These are phyloP conservation scores for Zaprionus capensis DNA, from an alignment of 1,140 invertebrate genomes.

Conservation along the genomic window DNA sequence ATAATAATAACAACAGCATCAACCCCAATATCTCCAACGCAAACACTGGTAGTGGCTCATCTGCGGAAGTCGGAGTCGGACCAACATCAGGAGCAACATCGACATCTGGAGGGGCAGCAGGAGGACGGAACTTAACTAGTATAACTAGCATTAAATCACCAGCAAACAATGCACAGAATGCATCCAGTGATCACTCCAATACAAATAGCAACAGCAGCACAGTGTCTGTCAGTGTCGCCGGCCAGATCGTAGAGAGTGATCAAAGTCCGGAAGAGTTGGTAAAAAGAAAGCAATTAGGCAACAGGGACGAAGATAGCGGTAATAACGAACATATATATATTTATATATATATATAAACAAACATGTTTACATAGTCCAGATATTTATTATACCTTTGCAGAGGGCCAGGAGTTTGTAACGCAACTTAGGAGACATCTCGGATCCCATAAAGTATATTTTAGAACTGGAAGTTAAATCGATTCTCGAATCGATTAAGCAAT, in stretches of 20 bases:
- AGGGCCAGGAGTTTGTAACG: no score
- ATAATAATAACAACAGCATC: conserved; percentile 28
- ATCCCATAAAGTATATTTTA: no score
- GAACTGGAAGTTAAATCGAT: no score
- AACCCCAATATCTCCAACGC: conserved; percentile 12
- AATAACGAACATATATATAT: neutral
- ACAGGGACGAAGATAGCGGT: conserved; percentile 67
- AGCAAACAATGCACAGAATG: conserved; percentile 44
- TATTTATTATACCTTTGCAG: neutral
- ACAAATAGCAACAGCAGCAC: conserved; percentile 53
- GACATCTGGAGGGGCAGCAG: neutral
- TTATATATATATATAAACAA: no score
- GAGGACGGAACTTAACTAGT: conserved; percentile 44
- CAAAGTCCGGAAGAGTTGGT: conserved; percentile 41
- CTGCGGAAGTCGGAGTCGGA: neutral
- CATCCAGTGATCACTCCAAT: conserved; percentile 50
- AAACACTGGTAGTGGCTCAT: conserved; percentile 3
- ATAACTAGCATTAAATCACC: conserved; percentile 32
- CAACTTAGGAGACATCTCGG: no score
- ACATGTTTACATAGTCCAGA: neutral
- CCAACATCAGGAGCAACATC: conserved; percentile 2
- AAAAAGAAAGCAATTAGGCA: conserved; percentile 55
- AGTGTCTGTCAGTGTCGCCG: conserved; percentile 30
- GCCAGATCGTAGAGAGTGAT: conserved; percentile 47
- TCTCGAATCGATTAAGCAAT: no score